These are phyloP conservation scores for Notothenia rossii DNA, from an alignment of 2,113 vertebrate genomes.

Conservation along the genomic window DNA sequence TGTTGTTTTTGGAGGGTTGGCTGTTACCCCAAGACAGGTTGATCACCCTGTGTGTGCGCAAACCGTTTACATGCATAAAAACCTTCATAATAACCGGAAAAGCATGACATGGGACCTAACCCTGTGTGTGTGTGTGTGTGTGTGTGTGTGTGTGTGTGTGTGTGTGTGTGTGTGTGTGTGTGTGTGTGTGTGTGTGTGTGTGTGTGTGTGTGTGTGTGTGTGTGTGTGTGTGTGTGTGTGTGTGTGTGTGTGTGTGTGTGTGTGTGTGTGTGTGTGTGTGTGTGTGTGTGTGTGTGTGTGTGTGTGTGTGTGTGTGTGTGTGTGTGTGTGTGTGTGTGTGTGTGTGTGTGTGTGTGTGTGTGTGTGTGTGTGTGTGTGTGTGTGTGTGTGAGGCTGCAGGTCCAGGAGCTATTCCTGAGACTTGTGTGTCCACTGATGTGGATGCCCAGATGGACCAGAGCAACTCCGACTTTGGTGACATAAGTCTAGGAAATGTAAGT, in stretches of 20 bases:
- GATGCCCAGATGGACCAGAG: conserved; percentile 37
- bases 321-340: not conserved
- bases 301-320: not conserved
- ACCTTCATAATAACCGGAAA: too few relatives aligned
- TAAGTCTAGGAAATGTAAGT: conserved; percentile 78
- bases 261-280: not conserved
- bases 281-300: conserved; percentile 11
- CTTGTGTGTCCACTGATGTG: conserved; percentile 7
- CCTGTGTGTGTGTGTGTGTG: too few relatives aligned
- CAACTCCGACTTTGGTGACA: conserved; percentile 60
- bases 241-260: conserved; percentile 11
- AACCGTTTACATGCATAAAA: too few relatives aligned
- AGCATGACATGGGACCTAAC: too few relatives aligned
- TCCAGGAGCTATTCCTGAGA: conserved; percentile 26
- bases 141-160: not conserved
- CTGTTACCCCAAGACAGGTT: not conserved
- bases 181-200: conserved; percentile 1
- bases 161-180: conserved; percentile 20
- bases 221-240: conserved; percentile 13
- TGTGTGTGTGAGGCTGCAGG: conserved; percentile 1
- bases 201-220: not conserved
- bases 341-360: not conserved
- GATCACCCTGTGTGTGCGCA: not conserved
- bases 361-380: not conserved
- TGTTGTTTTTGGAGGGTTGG: not conserved